Evolutionary conservation across 1,140 invertebrate genomes (phyloP), one percentile per base, ranked within the genome.

Genomic region (Bombus breviceps): DNA sequence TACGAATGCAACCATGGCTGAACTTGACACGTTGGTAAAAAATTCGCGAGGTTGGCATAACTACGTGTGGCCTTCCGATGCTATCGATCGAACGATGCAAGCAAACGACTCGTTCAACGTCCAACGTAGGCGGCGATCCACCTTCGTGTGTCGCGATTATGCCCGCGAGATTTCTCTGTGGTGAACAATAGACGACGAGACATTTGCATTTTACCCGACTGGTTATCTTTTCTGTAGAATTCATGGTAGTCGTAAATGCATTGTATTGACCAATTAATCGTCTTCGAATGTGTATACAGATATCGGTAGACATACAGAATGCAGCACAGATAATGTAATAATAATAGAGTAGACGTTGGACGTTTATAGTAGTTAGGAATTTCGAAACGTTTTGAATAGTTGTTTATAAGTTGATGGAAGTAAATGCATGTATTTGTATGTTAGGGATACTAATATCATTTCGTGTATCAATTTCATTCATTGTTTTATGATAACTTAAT

Each of bases 1-100:
- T 57, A 47, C 43, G 62, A 57, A 69, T 68, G 43, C 43, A 25
- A 25, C 34, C 41, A 34, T 34, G 22, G 25, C 41, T 34, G 79
- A 81, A 83, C 59, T 88, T 79, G 80, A 73, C 75, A 83, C 25
- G 43, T 59, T 41, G 43, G 53, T n/a, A 32, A 47, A 85, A 76
- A 59, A 77, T 18, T 77, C 62, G 4, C 57, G 41, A 18, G 9
- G n/a, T 47, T 88, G 43, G 72, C 81, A 81, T 75, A 69, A 22
- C 66, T 81, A 43, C 13, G 4, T 25, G 25, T 34, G 71, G 18
- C 68, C 72, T 88, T 88, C 69, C 3, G 28, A 75, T 25, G 41
- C 69, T 76, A 53, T 80, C 47, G 71, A 73, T 64, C 59, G 43
- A 81, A 5, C 34, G 28, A 76, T 34, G 81, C 69, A 57, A 71